Conservation (phyloP, 2,797 vertebrate species). For the Hoplostethus mediterraneus region DNA sequence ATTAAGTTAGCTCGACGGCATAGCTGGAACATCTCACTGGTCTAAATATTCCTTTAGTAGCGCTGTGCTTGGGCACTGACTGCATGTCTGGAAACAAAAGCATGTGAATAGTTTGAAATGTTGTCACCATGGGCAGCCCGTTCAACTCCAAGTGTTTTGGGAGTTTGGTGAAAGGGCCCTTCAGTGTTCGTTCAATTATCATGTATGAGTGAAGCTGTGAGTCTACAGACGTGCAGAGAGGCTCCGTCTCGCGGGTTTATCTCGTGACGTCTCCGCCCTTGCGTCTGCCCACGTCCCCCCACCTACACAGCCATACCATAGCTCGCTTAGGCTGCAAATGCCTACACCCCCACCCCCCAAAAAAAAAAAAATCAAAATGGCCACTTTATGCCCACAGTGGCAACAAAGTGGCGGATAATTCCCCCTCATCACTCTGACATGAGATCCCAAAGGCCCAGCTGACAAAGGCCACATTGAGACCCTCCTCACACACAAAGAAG, state of each 20-base stretch:
- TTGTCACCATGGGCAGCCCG: not conserved
- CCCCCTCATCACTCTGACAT: constrained; percentile 65
- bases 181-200: not conserved
- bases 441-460: constrained; percentile 54
- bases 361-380: constrained; percentile 47
- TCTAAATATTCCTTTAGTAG: too few relatives aligned
- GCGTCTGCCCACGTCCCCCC: constrained; percentile 50
- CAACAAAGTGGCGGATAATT: constrained; percentile 66
- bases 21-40: not conserved
- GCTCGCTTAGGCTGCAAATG: constrained; percentile 56
- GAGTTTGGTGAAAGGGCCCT: not conserved
- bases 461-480: constrained; percentile 86
- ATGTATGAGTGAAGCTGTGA: constrained; percentile 28
- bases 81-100: constrained; percentile 22
- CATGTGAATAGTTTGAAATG: constrained; percentile 20
- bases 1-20: not conserved
- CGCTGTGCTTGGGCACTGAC: constrained; percentile 3
- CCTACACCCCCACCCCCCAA: constrained; percentile 32
- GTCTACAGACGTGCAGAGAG: constrained; percentile 17
- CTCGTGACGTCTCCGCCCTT: constrained; percentile 50
- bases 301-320: constrained; percentile 79
- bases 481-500: constrained; percentile 75
- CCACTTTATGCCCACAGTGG: constrained; percentile 74
- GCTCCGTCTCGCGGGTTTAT: constrained; percentile 28
- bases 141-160: constrained; percentile 4